Evolutionary conservation across 2,113 vertebrate species (phyloP).

Genomic region (Hemiprocne comata): DNA sequence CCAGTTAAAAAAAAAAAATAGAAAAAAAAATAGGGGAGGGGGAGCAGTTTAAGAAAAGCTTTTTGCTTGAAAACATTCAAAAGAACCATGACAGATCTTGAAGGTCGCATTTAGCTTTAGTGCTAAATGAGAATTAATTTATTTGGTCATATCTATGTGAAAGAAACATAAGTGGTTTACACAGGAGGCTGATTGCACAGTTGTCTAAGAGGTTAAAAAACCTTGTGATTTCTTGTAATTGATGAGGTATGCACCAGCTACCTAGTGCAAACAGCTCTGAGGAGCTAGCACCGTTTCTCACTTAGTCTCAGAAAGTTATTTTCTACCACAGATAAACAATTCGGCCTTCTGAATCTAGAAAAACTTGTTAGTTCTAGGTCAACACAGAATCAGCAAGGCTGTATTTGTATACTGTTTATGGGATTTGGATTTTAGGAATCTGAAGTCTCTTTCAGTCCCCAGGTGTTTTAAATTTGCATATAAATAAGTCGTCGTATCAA

Average conservation of each 20-base stretch:
- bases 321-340: background rate
- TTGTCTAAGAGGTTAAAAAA: background rate
- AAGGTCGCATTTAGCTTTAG: background rate
- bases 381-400: background rate
- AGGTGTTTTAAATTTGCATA: background rate
- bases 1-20: background rate
- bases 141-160: background rate
- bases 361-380: background rate
- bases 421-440: background rate
- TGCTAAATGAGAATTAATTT: background rate
- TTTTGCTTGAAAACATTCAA: background rate
- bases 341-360: background rate
- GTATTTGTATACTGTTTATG: background rate
- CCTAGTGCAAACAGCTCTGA: background rate
- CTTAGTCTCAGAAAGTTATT: background rate
- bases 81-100: background rate
- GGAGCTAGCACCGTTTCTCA: background rate
- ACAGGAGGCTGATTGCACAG: background rate
- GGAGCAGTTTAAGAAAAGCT: background rate
- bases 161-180: background rate
- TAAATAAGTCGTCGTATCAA: background rate
- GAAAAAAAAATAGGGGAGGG: fast-evolving
- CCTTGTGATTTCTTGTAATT: background rate
- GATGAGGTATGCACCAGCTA: background rate
- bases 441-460: background rate